Conservation (phyloP, 1,140 invertebrate species). For the Bombus superbus region DNA sequence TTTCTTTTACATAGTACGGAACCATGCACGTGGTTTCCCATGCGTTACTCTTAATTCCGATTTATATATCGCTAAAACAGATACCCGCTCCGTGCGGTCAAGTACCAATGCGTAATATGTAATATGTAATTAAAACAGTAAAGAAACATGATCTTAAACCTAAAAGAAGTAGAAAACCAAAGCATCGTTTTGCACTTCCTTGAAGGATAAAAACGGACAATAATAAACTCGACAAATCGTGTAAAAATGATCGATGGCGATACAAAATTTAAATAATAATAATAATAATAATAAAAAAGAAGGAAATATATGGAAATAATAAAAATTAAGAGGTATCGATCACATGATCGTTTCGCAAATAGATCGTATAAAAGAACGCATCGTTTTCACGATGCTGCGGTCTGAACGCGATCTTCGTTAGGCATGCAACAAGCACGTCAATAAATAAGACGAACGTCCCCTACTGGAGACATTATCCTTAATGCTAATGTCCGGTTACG, state of each 20-base stretch:
- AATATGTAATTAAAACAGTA: not conserved
- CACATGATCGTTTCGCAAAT: not conserved
- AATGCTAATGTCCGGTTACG: slow-evolving; percentile 22
- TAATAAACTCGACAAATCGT: not conserved
- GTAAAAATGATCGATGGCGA: slow-evolving; percentile 3
- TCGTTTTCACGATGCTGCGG: not conserved
- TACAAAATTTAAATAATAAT: slow-evolving; percentile 22
- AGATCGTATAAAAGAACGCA: slow-evolving; percentile 4
- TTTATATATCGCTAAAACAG: slow-evolving; percentile 23
- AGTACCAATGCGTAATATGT: slow-evolving; percentile 24
- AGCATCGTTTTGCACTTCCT: not conserved
- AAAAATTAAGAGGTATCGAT: slow-evolving; percentile 16
- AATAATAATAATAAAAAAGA: not conserved
- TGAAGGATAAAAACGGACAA: not conserved
- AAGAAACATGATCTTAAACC: slow-evolving; percentile 5
- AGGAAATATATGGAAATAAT: not conserved
- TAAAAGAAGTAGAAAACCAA: not conserved
- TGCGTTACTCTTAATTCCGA: slow-evolving; percentile 2
- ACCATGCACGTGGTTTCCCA: not conserved
- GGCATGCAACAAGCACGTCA: slow-evolving; percentile 29
- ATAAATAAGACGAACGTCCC: slow-evolving; percentile 28
- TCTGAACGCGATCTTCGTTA: slow-evolving; percentile 18
- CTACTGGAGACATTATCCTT: not conserved
- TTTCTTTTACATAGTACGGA: not conserved
- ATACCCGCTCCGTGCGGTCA: not conserved